A percentile compares a stretch with the other conserved stretches of the same genome.
These are phyloP conservation scores for Paramacrobiotus metropolitanus DNA, from an alignment of 1,140 invertebrate genomes.

Conservation along the genomic window DNA sequence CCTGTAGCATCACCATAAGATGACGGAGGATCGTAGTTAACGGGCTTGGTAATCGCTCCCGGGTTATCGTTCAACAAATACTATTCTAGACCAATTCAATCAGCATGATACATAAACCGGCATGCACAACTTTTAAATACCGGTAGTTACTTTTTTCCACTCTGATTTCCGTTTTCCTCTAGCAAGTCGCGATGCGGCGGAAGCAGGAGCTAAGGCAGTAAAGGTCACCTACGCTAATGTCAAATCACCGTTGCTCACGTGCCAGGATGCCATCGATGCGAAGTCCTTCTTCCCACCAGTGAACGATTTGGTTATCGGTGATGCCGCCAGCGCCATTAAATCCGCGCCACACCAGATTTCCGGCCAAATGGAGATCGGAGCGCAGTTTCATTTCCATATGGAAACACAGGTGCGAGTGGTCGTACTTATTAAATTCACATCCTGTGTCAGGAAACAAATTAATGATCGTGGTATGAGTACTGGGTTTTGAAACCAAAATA, in stretches of 20 bases:
- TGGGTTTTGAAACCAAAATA: no score
- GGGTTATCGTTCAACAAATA: no score
- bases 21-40: no score
- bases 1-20: no score
- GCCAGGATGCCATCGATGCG: slow-evolving; percentile 41
- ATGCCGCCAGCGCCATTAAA: slow-evolving; percentile 36
- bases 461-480: not conserved
- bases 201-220: slow-evolving; percentile 44
- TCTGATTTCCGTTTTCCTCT: slow-evolving; percentile 11
- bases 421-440: not conserved
- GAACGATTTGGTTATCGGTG: slow-evolving; percentile 29
- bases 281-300: slow-evolving; percentile 34
- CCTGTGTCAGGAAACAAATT: no score
- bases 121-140: no score
- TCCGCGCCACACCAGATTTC: slow-evolving; percentile 37
- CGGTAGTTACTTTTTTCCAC: no score
- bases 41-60: no score
- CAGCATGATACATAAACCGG: no score
- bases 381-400: slow-evolving; percentile 90
- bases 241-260: slow-evolving; percentile 44
- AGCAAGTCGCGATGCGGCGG: slow-evolving; percentile 36
- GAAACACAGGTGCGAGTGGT: slow-evolving; percentile 62
- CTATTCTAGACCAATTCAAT: no score
- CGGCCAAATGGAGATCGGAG: slow-evolving; percentile 52
- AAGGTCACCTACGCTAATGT: slow-evolving; percentile 47